These are phyloP conservation scores for Apolygus lucorum DNA, from an alignment of 1,140 invertebrate species.

Conservation along the genomic window DNA sequence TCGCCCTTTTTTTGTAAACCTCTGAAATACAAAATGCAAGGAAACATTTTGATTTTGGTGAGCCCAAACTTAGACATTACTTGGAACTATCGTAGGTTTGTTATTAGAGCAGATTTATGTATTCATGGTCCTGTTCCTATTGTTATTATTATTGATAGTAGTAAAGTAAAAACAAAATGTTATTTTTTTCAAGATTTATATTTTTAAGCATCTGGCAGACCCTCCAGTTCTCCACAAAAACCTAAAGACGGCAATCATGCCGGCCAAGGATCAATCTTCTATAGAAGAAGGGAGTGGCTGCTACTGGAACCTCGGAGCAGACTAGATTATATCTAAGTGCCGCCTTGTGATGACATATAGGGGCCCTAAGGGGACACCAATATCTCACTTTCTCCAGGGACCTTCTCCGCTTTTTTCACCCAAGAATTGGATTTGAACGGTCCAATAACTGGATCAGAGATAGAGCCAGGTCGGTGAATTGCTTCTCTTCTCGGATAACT, in stretches of 20 bases:
- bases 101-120: no score
- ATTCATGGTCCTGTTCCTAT: no score
- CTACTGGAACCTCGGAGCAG: neutral
- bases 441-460: conserved; percentile 10
- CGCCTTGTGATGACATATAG: conserved; percentile 15
- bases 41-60: no score
- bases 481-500: conserved; percentile 8
- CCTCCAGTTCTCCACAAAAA: neutral
- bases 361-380: conserved; percentile 4
- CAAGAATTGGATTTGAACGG: neutral
- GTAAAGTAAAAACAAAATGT: no score
- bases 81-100: no score
- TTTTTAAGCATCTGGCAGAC: conserved; percentile 1
- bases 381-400: conserved; percentile 12
- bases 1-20: no score
- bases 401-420: neutral
- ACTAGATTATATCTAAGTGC: conserved; percentile 1
- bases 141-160: no score
- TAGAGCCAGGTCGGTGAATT: conserved; percentile 8
- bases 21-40: no score
- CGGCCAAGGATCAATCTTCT: conserved; percentile 5
- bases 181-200: neutral
- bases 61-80: no score
- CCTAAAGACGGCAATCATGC: neutral
- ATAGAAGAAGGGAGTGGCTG: neutral